Base-by-base conservation (phyloP, 2,113 vertebrate species). In the Thomomys bottae region DNA sequence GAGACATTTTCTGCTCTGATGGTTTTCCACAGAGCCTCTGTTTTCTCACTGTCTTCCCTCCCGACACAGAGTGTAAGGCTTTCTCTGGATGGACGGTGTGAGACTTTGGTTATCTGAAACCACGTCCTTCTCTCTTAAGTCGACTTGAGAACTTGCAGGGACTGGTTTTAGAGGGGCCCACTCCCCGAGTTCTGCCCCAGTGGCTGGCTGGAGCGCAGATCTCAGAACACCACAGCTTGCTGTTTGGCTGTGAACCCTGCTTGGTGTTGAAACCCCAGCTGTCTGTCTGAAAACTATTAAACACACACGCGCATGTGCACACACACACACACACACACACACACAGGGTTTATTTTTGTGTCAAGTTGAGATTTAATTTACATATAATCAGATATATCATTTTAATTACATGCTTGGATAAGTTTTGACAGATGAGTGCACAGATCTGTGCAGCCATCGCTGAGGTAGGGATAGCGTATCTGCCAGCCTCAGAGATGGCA, bases 291-390 rank as follows among this genome's bases (percentile, higher is more conserved):
- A 88, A 87, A 79, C 59, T 78, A 36, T 32, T 30, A 34, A 20
- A 32, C 45, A 45, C 45, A 45, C 45, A 45, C 45, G 12, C 45
- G 12, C 45, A 6, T 11, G 5, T 12, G 14, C 45, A 49, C 45
- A 49, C 45, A 49, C 45, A 49, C 45, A 49, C 45, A 49, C 45
- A 49, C 45, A 49, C 45, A 49, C 45, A 49, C 45, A 49, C 45
- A 49, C 45, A 49, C 45, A 49, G 9, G 0, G 4, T 54, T 72
- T 81, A 57, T 40, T 84, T 89, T 81, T 30, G 30, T 32, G 17
- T 81, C n/a, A 88, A 38, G 21, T 72, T 91, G 54, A 88, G 63
- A 70, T 77, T 92, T 17, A 70, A 24, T 54, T 82, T 94, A 73
- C 30, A 38, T 87, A 23, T 32, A 78, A 14, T 84, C 26, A 49